Percentiles rank a stretch among this genome's conserved stretches.
Evolutionary conservation across 1,140 invertebrate species (phyloP).

Genomic region (Meloidogyne chitwoodi): DNA sequence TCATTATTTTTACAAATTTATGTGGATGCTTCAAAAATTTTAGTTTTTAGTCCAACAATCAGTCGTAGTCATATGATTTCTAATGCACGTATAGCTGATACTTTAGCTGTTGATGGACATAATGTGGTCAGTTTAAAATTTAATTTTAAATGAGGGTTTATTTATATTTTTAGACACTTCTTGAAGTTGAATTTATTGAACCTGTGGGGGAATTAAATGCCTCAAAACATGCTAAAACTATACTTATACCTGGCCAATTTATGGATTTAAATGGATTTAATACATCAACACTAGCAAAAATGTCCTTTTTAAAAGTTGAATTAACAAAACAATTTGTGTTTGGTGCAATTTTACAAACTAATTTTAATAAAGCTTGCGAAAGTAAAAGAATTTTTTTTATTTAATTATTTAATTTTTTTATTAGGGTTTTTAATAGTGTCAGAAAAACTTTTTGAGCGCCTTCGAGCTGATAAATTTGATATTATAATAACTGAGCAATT

Average conservation of each 20-base stretch:
- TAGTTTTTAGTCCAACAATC: slow-evolving; percentile 31
- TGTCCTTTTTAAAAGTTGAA: neutral
- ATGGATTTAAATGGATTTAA: neutral
- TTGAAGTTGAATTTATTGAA: slow-evolving; percentile 19
- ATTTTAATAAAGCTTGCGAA: slow-evolving; percentile 7
- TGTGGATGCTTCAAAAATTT: slow-evolving; percentile 21
- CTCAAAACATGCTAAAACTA: neutral
- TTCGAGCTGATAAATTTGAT: slow-evolving; percentile 30
- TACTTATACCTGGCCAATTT: neutral
- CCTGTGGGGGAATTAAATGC: neutral
- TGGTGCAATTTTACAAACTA: neutral
- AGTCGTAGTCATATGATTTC: slow-evolving; percentile 33
- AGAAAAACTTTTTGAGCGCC: slow-evolving; percentile 15
- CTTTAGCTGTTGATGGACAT: slow-evolving; percentile 22
- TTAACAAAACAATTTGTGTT: neutral
- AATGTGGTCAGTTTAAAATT: neutral
- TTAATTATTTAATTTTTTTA: neutral
- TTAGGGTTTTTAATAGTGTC: slow-evolving; percentile 17
- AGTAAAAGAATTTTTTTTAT: neutral
- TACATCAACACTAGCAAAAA: neutral
- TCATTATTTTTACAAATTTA: neutral
- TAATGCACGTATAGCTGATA: slow-evolving; percentile 27
- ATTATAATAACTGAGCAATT: slow-evolving; percentile 33
- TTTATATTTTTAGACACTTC: slow-evolving; percentile 5
- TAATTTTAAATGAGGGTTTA: neutral